These are phyloP conservation scores for Drosophila athabasca DNA, from an alignment of 1,140 invertebrate genomes.

Conservation along the genomic window DNA sequence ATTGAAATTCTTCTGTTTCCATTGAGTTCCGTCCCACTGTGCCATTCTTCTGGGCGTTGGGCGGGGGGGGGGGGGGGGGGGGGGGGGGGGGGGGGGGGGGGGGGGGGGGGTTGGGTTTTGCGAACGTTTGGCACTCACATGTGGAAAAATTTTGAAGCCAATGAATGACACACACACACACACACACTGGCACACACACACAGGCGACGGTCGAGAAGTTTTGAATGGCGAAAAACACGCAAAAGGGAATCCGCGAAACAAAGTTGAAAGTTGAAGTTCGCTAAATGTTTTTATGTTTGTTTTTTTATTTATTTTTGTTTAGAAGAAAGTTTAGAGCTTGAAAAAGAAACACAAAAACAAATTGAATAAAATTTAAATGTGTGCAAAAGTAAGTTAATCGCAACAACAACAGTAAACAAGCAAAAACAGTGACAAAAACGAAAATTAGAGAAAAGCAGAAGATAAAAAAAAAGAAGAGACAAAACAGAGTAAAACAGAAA, in stretches of 20 bases:
- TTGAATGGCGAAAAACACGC: background rate
- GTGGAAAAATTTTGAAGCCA: slow-evolving; percentile 11
- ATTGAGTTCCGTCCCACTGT: slow-evolving; percentile 22
- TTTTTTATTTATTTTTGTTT: slow-evolving; percentile 16
- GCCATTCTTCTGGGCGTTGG: slow-evolving; percentile 22
- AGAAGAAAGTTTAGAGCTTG: slow-evolving; percentile 47
- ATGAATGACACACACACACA: slow-evolving; percentile 26
- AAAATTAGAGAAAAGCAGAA: slow-evolving; percentile 31
- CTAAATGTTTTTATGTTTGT: background rate
- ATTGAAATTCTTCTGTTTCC: background rate
- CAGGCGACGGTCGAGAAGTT: slow-evolving; percentile 18
- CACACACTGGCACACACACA: slow-evolving; percentile 4
- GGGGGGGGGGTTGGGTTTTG: too few relatives aligned
- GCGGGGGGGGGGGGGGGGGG: too few relatives aligned
- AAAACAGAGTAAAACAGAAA: slow-evolving; percentile 26
- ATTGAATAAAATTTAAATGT: slow-evolving; percentile 45
- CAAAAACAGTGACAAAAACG: slow-evolving; percentile 33
- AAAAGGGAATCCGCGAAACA: slow-evolving; percentile 31
- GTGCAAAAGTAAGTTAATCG: slow-evolving; percentile 29
- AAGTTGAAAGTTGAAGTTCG: slow-evolving; percentile 58
- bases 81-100: too few relatives aligned
- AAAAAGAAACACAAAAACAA: slow-evolving; percentile 37
- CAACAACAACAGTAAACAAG: slow-evolving; percentile 21
- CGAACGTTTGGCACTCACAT: too few relatives aligned
- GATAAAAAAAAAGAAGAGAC: slow-evolving; percentile 24